Percentiles rank a stretch among this genome's conserved stretches.
These are phyloP conservation scores for Noturus placidus DNA, from an alignment of 2,113 vertebrate genomes.

Conservation along the genomic window DNA sequence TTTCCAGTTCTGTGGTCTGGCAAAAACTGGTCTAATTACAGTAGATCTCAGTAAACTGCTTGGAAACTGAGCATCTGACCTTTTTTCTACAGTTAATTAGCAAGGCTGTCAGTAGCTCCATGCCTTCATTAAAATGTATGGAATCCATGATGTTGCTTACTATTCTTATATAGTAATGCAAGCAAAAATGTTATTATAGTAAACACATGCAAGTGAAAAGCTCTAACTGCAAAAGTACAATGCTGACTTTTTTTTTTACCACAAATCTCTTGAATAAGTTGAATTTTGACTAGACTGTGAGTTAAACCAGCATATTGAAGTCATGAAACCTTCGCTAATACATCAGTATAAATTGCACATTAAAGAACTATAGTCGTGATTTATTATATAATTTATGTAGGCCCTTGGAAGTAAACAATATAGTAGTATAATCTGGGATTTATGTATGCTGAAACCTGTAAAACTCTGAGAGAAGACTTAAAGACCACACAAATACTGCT, in stretches of 20 bases:
- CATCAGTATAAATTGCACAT: neutral
- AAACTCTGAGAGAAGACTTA: neutral
- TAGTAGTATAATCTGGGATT: neutral
- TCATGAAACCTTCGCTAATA: neutral
- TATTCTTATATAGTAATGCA: neutral
- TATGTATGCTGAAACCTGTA: neutral
- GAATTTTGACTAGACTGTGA: neutral
- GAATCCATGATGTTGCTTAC: neutral
- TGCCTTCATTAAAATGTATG: constrained; percentile 39
- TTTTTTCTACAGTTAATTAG: constrained; percentile 66
- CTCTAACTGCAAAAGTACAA: neutral
- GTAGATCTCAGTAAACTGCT: constrained; percentile 38
- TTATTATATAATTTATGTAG: constrained; percentile 2
- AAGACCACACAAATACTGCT: neutral
- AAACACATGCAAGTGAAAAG: neutral
- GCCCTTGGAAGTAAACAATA: neutral
- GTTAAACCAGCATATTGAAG: neutral
- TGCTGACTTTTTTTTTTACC: neutral
- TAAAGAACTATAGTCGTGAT: neutral
- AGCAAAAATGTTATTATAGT: constrained; percentile 4
- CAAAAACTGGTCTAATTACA: constrained; percentile 47
- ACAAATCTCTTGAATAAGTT: neutral
- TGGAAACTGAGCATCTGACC: constrained; percentile 63
- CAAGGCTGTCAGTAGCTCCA: constrained; percentile 56
- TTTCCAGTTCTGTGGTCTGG: neutral